These are phyloP conservation scores for Channa argus DNA, from an alignment of 2,113 vertebrate species.

Conservation along the genomic window DNA sequence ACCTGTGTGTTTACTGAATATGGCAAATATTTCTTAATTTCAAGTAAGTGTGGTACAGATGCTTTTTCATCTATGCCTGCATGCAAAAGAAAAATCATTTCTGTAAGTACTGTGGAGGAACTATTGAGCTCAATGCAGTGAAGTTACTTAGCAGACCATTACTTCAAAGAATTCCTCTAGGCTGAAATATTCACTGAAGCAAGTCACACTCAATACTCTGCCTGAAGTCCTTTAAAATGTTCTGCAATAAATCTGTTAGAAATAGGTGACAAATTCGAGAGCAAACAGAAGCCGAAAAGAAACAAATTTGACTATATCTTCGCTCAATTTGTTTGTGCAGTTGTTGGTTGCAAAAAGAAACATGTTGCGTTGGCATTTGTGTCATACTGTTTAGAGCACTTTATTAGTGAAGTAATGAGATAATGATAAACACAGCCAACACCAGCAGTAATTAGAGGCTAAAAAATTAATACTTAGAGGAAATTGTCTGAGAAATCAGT, in stretches of 20 bases:
- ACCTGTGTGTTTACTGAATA: conserved; percentile 26
- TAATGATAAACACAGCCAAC: conserved; percentile 38
- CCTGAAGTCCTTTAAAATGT: conserved; percentile 69
- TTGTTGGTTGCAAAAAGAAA: background rate
- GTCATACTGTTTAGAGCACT: too few relatives aligned
- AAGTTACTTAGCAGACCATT: conserved; percentile 81
- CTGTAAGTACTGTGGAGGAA: conserved; percentile 71
- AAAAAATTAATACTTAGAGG: conserved; percentile 41
- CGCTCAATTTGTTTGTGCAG: background rate
- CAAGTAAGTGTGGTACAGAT: conserved; percentile 30
- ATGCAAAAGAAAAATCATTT: conserved; percentile 75
- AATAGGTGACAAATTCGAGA: conserved; percentile 55
- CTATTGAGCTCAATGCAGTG: conserved; percentile 80
- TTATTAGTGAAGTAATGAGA: conserved; percentile 19
- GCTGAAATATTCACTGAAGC: conserved; percentile 77
- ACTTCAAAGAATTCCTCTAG: conserved; percentile 80
- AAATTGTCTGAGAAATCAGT: conserved; percentile 17
- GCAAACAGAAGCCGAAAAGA: conserved; percentile 11
- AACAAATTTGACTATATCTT: conserved; percentile 4
- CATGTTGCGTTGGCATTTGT: too few relatives aligned
- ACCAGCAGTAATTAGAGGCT: conserved; percentile 8
- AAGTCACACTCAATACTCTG: conserved; percentile 65
- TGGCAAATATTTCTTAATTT: conserved; percentile 46
- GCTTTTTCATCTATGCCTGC: conserved; percentile 42
- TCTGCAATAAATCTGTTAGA: conserved; percentile 70